phyloP scores from a whole-genome alignment of 2,113 vertebrate species.

The Orthonyx spaldingii region DNA sequence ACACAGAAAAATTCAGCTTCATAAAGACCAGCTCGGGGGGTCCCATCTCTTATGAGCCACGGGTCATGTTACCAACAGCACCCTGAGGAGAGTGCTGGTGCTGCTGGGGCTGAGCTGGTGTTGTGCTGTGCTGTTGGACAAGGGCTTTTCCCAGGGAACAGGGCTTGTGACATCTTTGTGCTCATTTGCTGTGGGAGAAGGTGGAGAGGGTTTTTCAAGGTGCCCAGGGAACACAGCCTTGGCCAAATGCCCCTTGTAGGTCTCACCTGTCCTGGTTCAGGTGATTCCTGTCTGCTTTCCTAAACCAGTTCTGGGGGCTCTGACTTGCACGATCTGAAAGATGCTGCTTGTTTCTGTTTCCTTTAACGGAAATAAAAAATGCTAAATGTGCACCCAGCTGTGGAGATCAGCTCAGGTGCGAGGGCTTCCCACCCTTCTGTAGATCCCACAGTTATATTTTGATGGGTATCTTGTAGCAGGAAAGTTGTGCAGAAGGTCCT shows the following conservation, averaged over 20 bases:
- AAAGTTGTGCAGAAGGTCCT: background rate
- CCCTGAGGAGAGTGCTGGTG: background rate
- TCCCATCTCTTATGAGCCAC: fast-evolving
- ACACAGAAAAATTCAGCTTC: background rate
- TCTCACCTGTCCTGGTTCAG: background rate
- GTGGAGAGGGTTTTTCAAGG: background rate
- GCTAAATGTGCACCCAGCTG: background rate
- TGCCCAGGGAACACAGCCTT: background rate
- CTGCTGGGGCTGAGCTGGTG: background rate
- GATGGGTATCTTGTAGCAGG: background rate
- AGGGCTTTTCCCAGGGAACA: background rate
- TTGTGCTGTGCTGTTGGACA: background rate
- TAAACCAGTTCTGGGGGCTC: background rate
- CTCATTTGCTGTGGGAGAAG: fast-evolving
- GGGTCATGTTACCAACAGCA: fast-evolving
- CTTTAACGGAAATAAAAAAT: background rate
- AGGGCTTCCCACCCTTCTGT: background rate
- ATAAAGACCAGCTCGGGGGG: background rate
- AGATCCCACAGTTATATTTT: background rate
- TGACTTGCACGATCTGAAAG: background rate
- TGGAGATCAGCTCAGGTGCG: background rate
- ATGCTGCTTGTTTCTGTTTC: background rate
- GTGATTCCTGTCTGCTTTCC: background rate
- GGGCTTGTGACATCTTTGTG: fast-evolving
- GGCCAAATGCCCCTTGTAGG: background rate